A percentile compares a stretch with the other conserved stretches of the same genome.
phyloP scores from a whole-genome alignment of 2,888 invertebrate species.

The Drosophila vallismaia region DNA sequence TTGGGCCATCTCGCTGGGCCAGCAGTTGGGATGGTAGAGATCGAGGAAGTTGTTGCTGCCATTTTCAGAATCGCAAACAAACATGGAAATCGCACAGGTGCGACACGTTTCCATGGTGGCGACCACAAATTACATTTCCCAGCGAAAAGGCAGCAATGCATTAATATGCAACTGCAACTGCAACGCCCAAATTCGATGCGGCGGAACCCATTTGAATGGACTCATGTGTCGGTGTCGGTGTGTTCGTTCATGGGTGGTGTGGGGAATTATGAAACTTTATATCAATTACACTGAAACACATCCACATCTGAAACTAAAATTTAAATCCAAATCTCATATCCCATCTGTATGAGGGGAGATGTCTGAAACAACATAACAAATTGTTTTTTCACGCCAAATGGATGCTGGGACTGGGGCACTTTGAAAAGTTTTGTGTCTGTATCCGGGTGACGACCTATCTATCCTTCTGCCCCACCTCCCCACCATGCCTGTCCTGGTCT shows the following conservation, averaged over 20 bases:
- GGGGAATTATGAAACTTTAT: conserved; percentile 64
- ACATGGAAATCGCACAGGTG: conserved; percentile 76
- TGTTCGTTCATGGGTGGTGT: conserved; percentile 17
- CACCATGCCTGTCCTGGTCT: conserved; percentile 43
- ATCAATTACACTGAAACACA: conserved; percentile 12
- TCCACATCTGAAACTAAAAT: conserved; percentile 20
- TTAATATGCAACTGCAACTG: conserved; percentile 38
- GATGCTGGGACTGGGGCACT: conserved; percentile 64
- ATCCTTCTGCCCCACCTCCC: background rate
- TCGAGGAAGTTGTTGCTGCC: conserved; percentile 75
- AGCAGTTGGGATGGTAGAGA: conserved; percentile 77
- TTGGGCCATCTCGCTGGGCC: conserved; percentile 73
- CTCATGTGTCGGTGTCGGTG: conserved; percentile 10
- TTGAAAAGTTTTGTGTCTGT: conserved; percentile 54
- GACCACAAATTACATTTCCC: conserved; percentile 20
- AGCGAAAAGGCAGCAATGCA: conserved; percentile 30
- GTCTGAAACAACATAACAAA: conserved; percentile 25
- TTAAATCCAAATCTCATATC: conserved; percentile 18
- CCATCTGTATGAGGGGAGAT: conserved; percentile 37
- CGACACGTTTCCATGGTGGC: conserved; percentile 81
- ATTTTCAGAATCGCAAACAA: conserved; percentile 79
- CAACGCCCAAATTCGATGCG: conserved; percentile 40
- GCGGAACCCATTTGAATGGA: conserved; percentile 4
- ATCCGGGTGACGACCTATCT: conserved; percentile 33
- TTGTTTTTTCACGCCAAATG: conserved; percentile 16